These are phyloP conservation scores for Hipposideros larvatus DNA, from an alignment of 2,797 vertebrate genomes.

Conservation along the genomic window DNA sequence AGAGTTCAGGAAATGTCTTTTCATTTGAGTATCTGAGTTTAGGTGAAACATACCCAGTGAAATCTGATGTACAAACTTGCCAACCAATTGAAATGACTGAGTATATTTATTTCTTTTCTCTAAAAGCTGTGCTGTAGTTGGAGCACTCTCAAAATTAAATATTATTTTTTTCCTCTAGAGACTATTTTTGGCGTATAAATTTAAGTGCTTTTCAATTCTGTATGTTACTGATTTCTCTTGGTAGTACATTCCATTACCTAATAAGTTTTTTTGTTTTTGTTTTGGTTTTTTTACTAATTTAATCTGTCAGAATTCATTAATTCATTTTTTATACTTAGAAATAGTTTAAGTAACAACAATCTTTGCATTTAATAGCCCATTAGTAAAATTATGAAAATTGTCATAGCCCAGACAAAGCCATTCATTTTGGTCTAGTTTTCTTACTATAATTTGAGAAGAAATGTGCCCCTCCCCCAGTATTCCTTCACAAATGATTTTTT, in stretches of 20 bases:
- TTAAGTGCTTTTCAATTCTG: not conserved
- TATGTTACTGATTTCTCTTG: not conserved
- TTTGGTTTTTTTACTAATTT: not conserved
- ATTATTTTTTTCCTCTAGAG: not conserved
- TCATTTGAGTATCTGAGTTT: not conserved
- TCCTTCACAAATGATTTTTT: not conserved
- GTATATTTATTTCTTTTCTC: not conserved
- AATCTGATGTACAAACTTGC: not conserved
- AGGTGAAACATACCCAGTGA: not conserved
- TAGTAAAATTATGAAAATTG: not conserved
- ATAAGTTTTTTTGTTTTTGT: not conserved
- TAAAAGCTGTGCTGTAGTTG: not conserved
- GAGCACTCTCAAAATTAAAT: not conserved
- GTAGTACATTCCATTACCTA: not conserved
- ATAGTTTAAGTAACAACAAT: not conserved
- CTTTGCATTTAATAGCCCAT: not conserved
- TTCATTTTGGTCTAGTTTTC: not conserved
- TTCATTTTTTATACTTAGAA: not conserved
- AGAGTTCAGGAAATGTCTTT: not conserved
- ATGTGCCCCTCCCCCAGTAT: not conserved
- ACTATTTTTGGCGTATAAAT: not conserved
- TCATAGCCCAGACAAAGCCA: not conserved
- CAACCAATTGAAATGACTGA: not conserved
- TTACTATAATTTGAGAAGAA: not conserved
- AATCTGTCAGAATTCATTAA: not conserved